Base-by-base conservation (phyloP, 1,140 invertebrate species). In the Diachasmimorpha longicaudata region DNA sequence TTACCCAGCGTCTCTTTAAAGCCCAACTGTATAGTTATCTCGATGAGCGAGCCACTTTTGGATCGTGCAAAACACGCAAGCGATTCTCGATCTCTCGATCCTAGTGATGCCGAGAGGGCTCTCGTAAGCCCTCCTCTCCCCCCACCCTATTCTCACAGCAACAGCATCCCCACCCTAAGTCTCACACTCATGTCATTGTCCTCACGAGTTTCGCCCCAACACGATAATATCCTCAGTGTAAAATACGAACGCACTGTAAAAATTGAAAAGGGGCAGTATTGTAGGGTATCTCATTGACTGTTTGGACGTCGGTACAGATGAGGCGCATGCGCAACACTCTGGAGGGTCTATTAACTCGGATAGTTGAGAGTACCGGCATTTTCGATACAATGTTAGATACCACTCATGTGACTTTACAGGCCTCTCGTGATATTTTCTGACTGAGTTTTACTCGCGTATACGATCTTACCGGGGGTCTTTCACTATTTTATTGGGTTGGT, bases 21-120 rank as follows among this genome's bases (percentile, higher is more conserved):
- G 69, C 48, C 42, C 42, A 71, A n/a, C 42, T 70, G 44, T 70
- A 70, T 70, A 70, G 68, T 52, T 71, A 71, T 71, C 69, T 71
- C 69, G 69, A 46, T 36, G 69, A 71, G 48, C 69, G 42, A 48
- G 69, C 69, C 69, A 52, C 69, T 71, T 71, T 48, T 42, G 69
- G 69, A 71, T 71, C 21, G 58, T 63, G 58, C 58, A 63, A 63
- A 63, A 63, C 58, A 63, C 58, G 58, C 58, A 63, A 63, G 58
- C 58, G 58, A 63, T 63, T 63, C 23, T 25, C 58, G 58, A 63
- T 63, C 58, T 63, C 58, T 63, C 58, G 58, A 63, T 63, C 23
- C 58, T 63, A 63, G 58, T 63, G 58, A 25, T 63, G 58, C 58
- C 58, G 23, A 63, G 48, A 55, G 19, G 19, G 11, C 58, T 63